These are phyloP conservation scores for Melanotus villosus DNA, from an alignment of 2,888 invertebrate species.

Conservation along the genomic window DNA sequence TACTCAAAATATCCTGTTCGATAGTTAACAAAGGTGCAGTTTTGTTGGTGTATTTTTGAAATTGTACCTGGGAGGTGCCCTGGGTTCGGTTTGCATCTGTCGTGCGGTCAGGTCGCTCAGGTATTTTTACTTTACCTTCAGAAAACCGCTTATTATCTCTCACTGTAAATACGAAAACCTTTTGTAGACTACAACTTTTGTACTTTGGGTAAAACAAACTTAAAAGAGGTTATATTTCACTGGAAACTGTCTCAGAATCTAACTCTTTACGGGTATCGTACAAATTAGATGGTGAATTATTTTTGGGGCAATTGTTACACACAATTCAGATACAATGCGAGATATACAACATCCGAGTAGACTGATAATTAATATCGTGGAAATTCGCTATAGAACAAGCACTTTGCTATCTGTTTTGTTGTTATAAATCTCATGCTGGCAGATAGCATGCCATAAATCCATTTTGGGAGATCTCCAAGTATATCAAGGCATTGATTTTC, in stretches of 20 bases:
- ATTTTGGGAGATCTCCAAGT: conserved; percentile 16
- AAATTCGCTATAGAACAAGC: conserved; percentile 12
- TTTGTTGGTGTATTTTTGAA: conserved; percentile 42
- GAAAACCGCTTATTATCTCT: conserved; percentile 44
- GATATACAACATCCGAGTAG: background rate
- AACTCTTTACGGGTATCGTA: background rate
- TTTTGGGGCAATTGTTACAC: background rate
- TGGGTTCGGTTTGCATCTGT: conserved; percentile 49
- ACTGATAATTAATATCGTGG: conserved; percentile 10
- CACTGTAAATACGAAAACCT: conserved; percentile 28
- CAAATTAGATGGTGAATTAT: background rate
- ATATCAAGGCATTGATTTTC: conserved; percentile 24
- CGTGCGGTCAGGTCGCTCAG: conserved; percentile 44
- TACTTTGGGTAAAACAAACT: conserved; percentile 4
- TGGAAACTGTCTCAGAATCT: too few species aligned
- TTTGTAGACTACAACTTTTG: conserved; percentile 14
- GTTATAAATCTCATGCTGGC: conserved; percentile 17
- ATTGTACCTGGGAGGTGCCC: conserved; percentile 45
- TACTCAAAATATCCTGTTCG: conserved; percentile 12
- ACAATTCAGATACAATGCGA: background rate
- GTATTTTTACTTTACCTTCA: conserved; percentile 45
- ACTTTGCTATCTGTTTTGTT: conserved; percentile 14
- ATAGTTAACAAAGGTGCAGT: conserved; percentile 24
- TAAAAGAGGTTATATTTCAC: conserved; percentile 1
- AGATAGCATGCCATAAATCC: conserved; percentile 17